Evolutionary conservation across 2,797 vertebrate species (phyloP).

Genomic region (Pangasius larnaudii): DNA sequence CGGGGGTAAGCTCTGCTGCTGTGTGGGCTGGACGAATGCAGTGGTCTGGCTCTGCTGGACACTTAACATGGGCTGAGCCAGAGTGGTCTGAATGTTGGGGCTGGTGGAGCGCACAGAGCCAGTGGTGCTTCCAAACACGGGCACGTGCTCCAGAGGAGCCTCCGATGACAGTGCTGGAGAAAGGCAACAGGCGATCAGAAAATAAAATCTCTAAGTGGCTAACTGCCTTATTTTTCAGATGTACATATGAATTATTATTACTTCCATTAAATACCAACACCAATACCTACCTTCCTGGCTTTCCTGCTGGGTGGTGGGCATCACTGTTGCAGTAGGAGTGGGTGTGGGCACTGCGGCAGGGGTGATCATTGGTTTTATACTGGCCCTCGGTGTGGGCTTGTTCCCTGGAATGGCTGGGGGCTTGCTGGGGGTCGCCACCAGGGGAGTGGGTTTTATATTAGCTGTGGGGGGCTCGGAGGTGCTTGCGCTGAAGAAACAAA

Average conservation of each 20-base stretch:
- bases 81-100: conserved; percentile 90
- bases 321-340: conserved; percentile 96
- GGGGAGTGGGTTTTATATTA: conserved; percentile 97
- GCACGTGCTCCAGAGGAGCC: conserved; percentile 90
- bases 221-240: not conserved
- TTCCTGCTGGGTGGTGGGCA: conserved; percentile 98
- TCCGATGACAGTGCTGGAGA: conserved; percentile 86
- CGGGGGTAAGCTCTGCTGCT: conserved; percentile 89
- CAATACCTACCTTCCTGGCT: conserved; percentile 85
- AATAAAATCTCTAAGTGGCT: not conserved
- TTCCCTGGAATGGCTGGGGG: conserved; percentile 91
- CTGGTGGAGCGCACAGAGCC: conserved; percentile 97
- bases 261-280: not conserved
- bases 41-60: conserved; percentile 92
- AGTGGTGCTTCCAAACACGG: conserved; percentile 91
- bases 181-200: not conserved
- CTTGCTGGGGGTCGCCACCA: conserved; percentile 91
- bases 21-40: conserved; percentile 96
- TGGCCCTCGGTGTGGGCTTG: conserved; percentile 96
- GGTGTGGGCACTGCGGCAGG: conserved; percentile 92
- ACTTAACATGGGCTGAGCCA: conserved; percentile 85
- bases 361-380: conserved; percentile 97
- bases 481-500: conserved; percentile 79
- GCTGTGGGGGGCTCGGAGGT: conserved; percentile 95
- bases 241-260: not conserved